These are phyloP conservation scores for Hermodice carunculata DNA, from an alignment of 2,888 invertebrate genomes.

Conservation along the genomic window DNA sequence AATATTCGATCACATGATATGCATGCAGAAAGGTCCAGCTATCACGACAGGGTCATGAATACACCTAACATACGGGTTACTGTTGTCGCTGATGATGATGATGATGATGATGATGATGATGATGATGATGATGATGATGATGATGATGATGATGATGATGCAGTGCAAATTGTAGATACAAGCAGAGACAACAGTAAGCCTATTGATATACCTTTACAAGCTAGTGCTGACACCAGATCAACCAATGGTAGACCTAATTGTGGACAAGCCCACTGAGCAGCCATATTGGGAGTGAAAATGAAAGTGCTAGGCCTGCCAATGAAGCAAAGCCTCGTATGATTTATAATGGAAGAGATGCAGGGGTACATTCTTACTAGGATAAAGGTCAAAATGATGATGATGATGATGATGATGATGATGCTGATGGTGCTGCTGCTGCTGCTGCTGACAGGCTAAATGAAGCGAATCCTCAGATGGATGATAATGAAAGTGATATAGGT, in stretches of 20 bases:
- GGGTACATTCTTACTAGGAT: not conserved
- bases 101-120: conserved; percentile 18
- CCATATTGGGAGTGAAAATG: conserved; percentile 13
- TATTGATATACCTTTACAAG: no score
- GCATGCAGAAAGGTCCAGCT: no score
- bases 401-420: conserved; percentile 13
- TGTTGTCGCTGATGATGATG: conserved; percentile 3
- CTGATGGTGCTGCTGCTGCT: not conserved
- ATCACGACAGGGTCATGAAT: no score
- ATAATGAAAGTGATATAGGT: not conserved
- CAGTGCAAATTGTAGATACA: conserved; percentile 11
- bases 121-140: conserved; percentile 13
- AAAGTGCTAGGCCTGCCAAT: conserved; percentile 5
- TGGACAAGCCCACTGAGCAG: no score
- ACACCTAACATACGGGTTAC: no score
- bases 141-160: conserved; percentile 16
- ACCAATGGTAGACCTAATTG: no score
- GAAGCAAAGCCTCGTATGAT: not conserved
- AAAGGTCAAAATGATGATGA: conserved; percentile 3
- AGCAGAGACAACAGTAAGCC: no score
- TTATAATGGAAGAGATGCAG: conserved; percentile 20
- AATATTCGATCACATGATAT: no score
- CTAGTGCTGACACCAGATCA: no score
- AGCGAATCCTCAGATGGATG: not conserved
- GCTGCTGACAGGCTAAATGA: not conserved